These are phyloP conservation scores for Leucopternis melanops DNA, from an alignment of 2,113 vertebrate genomes.

Conservation along the genomic window DNA sequence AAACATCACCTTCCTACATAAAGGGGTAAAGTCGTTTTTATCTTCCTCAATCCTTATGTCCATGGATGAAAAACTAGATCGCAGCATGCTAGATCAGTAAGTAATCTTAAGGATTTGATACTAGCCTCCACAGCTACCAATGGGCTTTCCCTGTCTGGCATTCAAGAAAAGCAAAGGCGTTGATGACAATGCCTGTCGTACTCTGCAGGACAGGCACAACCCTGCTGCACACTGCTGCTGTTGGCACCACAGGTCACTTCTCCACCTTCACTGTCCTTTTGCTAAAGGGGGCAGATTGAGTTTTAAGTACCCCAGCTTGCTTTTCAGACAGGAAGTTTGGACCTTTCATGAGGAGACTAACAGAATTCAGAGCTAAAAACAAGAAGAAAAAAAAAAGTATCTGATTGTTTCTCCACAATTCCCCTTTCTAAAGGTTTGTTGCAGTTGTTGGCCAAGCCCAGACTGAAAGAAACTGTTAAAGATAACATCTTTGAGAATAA, in stretches of 20 bases:
- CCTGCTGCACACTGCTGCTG: not conserved
- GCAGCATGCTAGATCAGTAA: not conserved
- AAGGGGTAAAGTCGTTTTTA: not conserved
- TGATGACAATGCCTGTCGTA: not conserved
- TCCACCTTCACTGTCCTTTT: not conserved
- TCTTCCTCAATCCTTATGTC: not conserved
- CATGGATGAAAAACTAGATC: not conserved
- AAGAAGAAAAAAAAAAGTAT: not conserved
- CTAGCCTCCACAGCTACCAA: not conserved
- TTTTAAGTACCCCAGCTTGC: not conserved
- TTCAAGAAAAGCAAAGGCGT: not conserved
- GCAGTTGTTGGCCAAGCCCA: not conserved
- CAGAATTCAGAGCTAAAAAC: not conserved
- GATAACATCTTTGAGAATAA: not conserved
- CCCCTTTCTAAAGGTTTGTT: not conserved
- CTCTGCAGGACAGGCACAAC: not conserved
- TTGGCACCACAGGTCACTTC: not conserved
- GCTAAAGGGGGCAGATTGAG: not conserved
- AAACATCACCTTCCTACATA: not conserved
- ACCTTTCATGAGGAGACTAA: not conserved
- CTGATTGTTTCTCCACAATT: not conserved
- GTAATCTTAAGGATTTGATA: not conserved
- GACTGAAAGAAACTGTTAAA: not conserved
- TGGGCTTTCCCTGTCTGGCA: not conserved
- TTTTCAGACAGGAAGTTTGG: not conserved